Evolutionary conservation across 1,140 invertebrate species (phyloP).

Genomic region (Drosophila saltans): DNA sequence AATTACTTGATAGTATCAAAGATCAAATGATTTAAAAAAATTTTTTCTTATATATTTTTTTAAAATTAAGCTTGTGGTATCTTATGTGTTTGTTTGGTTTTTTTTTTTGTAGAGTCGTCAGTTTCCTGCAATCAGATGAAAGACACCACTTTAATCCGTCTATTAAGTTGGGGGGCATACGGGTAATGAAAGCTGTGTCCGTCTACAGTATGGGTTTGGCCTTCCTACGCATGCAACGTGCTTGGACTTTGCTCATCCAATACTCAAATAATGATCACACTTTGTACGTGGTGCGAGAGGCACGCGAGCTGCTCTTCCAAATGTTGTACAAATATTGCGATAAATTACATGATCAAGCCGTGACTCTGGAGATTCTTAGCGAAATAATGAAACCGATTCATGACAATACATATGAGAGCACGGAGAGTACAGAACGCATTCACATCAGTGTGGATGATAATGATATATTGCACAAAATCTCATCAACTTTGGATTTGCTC

Average conservation of each 20-base stretch:
- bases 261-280: slow-evolving; percentile 86
- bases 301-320: slow-evolving; percentile 84
- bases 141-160: slow-evolving; percentile 81
- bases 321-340: slow-evolving; percentile 84
- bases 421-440: slow-evolving; percentile 51
- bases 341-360: slow-evolving; percentile 80
- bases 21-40: too few relatives aligned
- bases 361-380: slow-evolving; percentile 84
- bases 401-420: slow-evolving; percentile 73
- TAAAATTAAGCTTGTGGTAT: too few relatives aligned
- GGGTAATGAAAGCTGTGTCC: slow-evolving; percentile 84
- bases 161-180: slow-evolving; percentile 86
- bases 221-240: slow-evolving; percentile 84
- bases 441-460: slow-evolving; percentile 83
- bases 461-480: slow-evolving; percentile 84
- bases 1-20: too few relatives aligned
- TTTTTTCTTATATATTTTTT: too few relatives aligned
- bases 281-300: slow-evolving; percentile 86
- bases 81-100: not conserved
- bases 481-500: slow-evolving; percentile 84
- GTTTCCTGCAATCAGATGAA: slow-evolving; percentile 50
- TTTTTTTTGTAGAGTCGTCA: slow-evolving; percentile 42
- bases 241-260: slow-evolving; percentile 85
- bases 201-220: slow-evolving; percentile 84
- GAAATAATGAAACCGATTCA: slow-evolving; percentile 84